These are phyloP conservation scores for Orientallactaga bullata DNA, from an alignment of 2,113 vertebrate genomes.

Conservation along the genomic window DNA sequence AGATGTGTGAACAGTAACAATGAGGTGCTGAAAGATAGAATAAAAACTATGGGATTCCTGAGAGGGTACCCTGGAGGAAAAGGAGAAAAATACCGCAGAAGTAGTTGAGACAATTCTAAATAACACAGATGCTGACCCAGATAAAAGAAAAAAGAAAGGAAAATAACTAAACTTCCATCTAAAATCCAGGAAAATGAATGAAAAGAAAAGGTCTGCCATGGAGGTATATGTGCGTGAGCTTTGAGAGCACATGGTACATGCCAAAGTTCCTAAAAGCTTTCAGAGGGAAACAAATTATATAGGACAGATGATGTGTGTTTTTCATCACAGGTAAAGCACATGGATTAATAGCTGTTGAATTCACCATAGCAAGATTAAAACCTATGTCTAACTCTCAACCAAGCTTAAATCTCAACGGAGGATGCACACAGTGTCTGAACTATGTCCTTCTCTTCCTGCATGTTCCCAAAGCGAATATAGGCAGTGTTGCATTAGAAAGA, in stretches of 20 bases:
- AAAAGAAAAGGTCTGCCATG: neutral
- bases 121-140: neutral
- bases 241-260: neutral
- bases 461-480: neutral
- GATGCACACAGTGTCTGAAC: neutral
- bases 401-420: no score
- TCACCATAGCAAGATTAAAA: neutral
- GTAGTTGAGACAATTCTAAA: neutral
- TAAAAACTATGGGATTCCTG: neutral
- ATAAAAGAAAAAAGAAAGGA: neutral
- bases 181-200: neutral
- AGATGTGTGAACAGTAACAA: neutral
- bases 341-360: neutral
- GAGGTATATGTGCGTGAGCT: neutral
- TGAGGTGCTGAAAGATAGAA: neutral
- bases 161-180: neutral
- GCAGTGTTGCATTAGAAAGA: neutral
- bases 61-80: neutral
- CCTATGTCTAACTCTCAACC: neutral
- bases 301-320: neutral
- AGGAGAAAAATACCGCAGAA: neutral
- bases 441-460: neutral
- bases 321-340: neutral
- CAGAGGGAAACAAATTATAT: neutral
- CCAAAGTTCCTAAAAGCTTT: neutral